These are phyloP conservation scores for Darevskia mixta DNA, from an alignment of 2,797 vertebrate species.

Conservation along the genomic window DNA sequence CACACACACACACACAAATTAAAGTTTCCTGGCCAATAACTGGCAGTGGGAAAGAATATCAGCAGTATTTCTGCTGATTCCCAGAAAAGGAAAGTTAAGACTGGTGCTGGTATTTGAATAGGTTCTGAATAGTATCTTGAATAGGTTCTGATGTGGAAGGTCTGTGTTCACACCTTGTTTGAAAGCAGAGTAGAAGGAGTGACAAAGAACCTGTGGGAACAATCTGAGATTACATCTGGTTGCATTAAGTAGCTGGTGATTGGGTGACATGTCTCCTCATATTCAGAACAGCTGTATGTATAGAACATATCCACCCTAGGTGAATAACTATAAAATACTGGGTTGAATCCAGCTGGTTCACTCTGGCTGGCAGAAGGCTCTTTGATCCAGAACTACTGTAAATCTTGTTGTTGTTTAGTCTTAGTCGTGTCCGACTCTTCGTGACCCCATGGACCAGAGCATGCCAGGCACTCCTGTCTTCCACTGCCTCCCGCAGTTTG, in stretches of 20 bases:
- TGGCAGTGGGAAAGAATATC: background rate
- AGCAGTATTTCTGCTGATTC: background rate
- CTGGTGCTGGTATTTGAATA: background rate
- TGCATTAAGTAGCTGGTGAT: background rate
- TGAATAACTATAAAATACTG: background rate
- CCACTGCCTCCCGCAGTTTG: too few relatives aligned
- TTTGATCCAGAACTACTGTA: too few relatives aligned
- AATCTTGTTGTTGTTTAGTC: too few relatives aligned
- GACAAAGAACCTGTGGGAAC: background rate
- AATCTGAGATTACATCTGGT: background rate
- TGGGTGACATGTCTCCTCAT: background rate
- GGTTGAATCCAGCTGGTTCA: too few relatives aligned
- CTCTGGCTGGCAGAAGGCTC: too few relatives aligned
- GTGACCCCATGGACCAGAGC: too few relatives aligned
- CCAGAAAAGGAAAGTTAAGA: background rate
- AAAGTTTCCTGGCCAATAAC: background rate
- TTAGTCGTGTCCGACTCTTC: too few relatives aligned
- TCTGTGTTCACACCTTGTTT: background rate
- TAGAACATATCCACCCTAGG: background rate
- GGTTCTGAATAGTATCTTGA: too few relatives aligned
- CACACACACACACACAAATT: too few relatives aligned
- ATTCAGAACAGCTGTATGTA: background rate
- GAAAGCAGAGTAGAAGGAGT: too few relatives aligned
- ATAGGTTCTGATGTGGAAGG: background rate
- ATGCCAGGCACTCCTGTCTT: too few relatives aligned